Evolutionary conservation across 2,113 vertebrate genomes (phyloP).

Genomic region (Lethenteron reissneri): DNA sequence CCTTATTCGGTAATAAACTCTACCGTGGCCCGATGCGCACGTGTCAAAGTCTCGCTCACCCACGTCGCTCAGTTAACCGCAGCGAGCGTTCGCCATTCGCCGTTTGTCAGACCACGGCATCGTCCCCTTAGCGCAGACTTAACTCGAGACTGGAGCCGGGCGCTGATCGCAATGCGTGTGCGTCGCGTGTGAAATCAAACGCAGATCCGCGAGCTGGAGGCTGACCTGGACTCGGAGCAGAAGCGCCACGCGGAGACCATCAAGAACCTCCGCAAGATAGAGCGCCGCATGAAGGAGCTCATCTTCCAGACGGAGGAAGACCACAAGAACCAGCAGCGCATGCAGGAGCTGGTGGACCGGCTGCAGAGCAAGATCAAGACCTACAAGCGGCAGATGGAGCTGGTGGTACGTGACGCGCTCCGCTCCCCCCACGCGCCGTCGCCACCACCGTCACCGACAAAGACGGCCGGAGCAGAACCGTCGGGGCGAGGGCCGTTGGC

Average conservation of each 20-base stretch:
- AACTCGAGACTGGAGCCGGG: too few relatives aligned
- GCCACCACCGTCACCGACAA: too few relatives aligned
- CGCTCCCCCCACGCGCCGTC: too few relatives aligned
- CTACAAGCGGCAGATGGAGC: slow-evolving; percentile 26
- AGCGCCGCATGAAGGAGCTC: slow-evolving; percentile 24
- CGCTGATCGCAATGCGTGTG: too few relatives aligned
- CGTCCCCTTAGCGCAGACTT: too few relatives aligned
- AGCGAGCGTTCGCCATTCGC: too few relatives aligned
- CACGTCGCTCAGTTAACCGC: too few relatives aligned
- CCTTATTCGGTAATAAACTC: not conserved
- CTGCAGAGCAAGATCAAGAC: slow-evolving; percentile 29
- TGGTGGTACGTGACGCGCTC: slow-evolving; percentile 14
- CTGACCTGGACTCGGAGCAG: slow-evolving; percentile 23
- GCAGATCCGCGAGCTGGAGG: slow-evolving; percentile 28
- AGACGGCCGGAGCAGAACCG: too few relatives aligned
- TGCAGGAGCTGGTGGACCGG: slow-evolving; percentile 30
- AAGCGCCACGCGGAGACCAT: slow-evolving; percentile 21
- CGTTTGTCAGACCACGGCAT: too few relatives aligned
- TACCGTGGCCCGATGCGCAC: too few relatives aligned
- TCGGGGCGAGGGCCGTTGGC: too few relatives aligned
- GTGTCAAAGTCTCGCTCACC: too few relatives aligned
- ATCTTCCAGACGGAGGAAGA: slow-evolving; percentile 29
- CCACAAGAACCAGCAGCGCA: slow-evolving; percentile 27
- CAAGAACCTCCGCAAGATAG: slow-evolving; percentile 24
- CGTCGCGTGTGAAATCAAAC: not conserved